Base-by-base conservation (phyloP, 2,113 vertebrate species). In the Hemibagrus wyckioides region DNA sequence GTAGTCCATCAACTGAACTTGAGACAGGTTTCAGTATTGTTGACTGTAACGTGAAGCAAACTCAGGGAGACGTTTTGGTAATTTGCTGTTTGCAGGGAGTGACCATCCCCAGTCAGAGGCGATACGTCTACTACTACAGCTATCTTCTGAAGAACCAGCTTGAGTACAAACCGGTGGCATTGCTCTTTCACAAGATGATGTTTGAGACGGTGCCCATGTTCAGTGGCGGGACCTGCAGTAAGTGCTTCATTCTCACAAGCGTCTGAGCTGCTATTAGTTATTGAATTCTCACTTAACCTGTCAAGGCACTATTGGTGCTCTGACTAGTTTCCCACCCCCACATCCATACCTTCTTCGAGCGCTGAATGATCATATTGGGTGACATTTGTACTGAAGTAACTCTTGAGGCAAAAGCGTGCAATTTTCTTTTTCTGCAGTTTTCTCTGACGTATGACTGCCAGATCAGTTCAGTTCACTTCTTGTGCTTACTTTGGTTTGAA, bases 191-290 rank as follows among this genome's bases (percentile, higher is more conserved):
- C 95, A 98, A 98, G 95, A 99, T 99, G 96, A 96, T 97, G 94
- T 99, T 99, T 94, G 97, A 99, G 94, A 99, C 98, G 82, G 96
- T 99, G 95, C 98, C 98, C 91, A 99, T 99, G 98, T 99, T 98
- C 95, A 99, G 98, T 83, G 96, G 96, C 39, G 98, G 98, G 88
- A 98, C 95, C 93, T 99, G 98, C 96, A 98, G 98, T 99, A 95
- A 97, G 98, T 56, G 13, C 50, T 80, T 39, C 10, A 5, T 5
- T 80, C 33, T 82, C 10, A 56, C n/a, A 15, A 36, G 1, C 67
- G 8, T 15, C 30, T 84, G 73, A 69, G 56, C 76, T 56, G 75
- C 11, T 75, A 11, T 67, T 33, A 25, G 36, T 75, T 48, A 80
- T 86, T 83, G 23, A 54, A 77, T 80, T 86, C 3, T 23, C 25